Evolutionary conservation across 2,797 vertebrate genomes (phyloP).

Genomic region (Syncerus caffer): DNA sequence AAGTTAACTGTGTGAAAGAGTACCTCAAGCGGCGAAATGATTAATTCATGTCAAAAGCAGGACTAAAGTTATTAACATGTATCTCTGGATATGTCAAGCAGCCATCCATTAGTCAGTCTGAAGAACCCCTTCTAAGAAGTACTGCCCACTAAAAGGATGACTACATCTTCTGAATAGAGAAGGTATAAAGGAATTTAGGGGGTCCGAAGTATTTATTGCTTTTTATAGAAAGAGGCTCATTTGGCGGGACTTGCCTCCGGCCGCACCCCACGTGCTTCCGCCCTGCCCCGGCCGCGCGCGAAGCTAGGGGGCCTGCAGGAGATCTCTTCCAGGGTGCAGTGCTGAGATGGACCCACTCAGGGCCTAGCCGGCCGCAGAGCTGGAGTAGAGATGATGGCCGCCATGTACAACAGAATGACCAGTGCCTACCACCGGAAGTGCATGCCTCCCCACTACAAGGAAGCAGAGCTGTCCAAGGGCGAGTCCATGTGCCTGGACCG

Average conservation of each 20-base stretch:
- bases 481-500: slow-evolving; percentile 95
- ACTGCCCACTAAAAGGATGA: not conserved
- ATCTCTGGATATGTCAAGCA: not conserved
- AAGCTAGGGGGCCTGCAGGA: not conserved
- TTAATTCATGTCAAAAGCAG: slow-evolving; percentile 9
- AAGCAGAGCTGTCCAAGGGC: slow-evolving; percentile 94
- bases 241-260: not conserved
- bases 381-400: slow-evolving; percentile 98
- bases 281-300: accelerated
- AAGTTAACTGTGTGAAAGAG: not conserved
- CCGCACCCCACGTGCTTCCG: not conserved
- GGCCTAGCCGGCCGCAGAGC: slow-evolving; percentile 94
- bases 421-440: slow-evolving; percentile 96
- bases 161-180: not conserved
- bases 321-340: not conserved
- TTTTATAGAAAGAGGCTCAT: not conserved
- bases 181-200: not conserved
- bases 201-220: not conserved
- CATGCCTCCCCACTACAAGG: slow-evolving; percentile 95
- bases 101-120: not conserved
- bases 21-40: not conserved
- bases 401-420: slow-evolving; percentile 98
- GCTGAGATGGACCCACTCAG: slow-evolving; percentile 91
- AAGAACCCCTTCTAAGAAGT: not conserved
- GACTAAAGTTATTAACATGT: not conserved